Conservation (phyloP, 1,140 invertebrate species). For the Chelonus insularis region DNA sequence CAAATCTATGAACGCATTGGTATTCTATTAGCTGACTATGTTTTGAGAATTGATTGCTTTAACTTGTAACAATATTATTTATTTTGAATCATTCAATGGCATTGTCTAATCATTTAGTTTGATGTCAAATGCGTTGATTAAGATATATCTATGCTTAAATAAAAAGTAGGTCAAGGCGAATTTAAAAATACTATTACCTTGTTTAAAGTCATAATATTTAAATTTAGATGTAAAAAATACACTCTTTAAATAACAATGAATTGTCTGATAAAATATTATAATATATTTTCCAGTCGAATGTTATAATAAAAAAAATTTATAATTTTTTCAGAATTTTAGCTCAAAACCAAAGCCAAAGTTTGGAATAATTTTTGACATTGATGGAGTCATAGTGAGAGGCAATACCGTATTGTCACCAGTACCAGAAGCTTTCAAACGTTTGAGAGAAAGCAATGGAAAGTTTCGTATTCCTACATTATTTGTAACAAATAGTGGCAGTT, state of each 20-base stretch:
- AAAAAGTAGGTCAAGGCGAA: conserved; percentile 19
- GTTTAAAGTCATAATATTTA: conserved; percentile 12
- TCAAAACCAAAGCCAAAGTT: conserved; percentile 60
- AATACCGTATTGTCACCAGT: conserved; percentile 68
- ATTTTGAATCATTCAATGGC: background rate
- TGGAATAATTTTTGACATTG: conserved; percentile 74
- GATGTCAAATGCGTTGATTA: background rate
- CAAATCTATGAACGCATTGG: background rate
- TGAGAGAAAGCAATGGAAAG: conserved; percentile 63
- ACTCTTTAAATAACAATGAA: background rate
- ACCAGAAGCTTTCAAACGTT: conserved; percentile 60
- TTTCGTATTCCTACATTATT: conserved; percentile 71
- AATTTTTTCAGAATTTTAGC: conserved; percentile 45
- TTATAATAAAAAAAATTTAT: background rate
- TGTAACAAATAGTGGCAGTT: conserved; percentile 72
- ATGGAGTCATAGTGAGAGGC: conserved; percentile 73
- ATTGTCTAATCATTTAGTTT: background rate
- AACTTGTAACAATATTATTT: background rate
- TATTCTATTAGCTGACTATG: background rate
- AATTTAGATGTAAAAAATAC: background rate
- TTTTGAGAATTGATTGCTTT: background rate
- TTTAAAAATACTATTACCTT: conserved; percentile 27
- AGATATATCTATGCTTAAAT: conserved; percentile 9
- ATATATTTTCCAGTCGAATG: background rate
- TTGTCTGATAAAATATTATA: background rate